A percentile compares a stretch with the other conserved stretches of the same genome.
Conservation (phyloP, 2,797 vertebrate genomes). For the Chaetophractus vellerosus region DNA sequence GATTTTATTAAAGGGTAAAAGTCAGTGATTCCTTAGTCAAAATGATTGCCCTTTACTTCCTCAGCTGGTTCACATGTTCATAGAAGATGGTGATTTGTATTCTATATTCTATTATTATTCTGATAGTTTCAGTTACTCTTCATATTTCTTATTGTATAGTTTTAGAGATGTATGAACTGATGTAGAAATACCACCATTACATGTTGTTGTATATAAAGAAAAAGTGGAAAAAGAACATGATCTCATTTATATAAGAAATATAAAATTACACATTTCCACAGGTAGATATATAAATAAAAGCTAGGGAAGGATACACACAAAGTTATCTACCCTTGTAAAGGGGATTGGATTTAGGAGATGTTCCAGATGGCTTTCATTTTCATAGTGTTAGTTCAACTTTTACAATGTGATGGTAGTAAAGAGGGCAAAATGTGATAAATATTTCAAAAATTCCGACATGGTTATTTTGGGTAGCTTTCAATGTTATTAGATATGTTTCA, state of each 20-base stretch:
- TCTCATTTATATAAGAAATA: conserved; percentile 7
- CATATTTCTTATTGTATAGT: neutral
- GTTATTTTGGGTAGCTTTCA: neutral
- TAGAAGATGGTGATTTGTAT: neutral
- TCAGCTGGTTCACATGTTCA: neutral
- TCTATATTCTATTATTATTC: neutral
- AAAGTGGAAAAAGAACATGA: neutral
- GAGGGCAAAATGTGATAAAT: neutral
- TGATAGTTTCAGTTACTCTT: neutral
- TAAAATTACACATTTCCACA: neutral
- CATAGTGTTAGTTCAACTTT: conserved; percentile 19
- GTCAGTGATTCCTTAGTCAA: neutral
- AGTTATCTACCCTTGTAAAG: neutral
- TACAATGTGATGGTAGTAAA: neutral
- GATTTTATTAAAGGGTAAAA: conserved; percentile 55
- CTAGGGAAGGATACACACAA: neutral
- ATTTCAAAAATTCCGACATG: neutral
- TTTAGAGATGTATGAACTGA: neutral
- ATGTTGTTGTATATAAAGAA: neutral
- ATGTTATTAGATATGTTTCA: neutral
- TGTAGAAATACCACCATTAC: neutral
- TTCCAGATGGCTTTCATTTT: neutral
- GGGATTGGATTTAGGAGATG: neutral
- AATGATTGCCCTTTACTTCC: neutral
- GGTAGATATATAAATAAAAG: neutral